Conservation (phyloP, 2,888 invertebrate genomes). For the Scaptodrosophila latifasciaeformis region DNA sequence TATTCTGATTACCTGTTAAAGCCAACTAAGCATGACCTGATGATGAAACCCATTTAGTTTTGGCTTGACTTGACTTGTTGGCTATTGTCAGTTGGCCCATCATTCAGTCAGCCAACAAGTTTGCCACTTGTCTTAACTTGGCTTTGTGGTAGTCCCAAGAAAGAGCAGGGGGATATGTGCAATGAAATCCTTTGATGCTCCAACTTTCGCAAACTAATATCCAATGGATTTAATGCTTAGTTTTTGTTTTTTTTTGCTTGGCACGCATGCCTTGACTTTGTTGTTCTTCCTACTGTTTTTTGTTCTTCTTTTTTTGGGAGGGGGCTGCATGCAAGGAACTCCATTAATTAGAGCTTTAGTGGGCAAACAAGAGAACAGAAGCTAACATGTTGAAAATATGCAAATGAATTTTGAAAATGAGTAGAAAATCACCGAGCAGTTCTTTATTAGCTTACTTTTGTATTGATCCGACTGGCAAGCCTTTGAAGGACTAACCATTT, state of each 20-base stretch:
- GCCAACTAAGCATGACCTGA: too few species aligned
- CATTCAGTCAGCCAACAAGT: slow-evolving; percentile 4
- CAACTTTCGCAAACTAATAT: slow-evolving; percentile 4
- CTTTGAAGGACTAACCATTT: too few species aligned
- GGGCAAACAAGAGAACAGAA: background rate
- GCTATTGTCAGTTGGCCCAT: background rate
- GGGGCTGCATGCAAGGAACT: slow-evolving; percentile 19
- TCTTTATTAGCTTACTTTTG: too few species aligned
- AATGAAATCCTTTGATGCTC: slow-evolving; percentile 4
- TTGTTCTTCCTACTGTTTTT: too few species aligned
- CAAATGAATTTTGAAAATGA: slow-evolving; percentile 25
- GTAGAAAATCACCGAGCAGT: too few species aligned
- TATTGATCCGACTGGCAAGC: too few species aligned
- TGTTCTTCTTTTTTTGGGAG: too few species aligned
- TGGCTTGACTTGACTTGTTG: background rate
- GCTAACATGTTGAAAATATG: slow-evolving; percentile 4
- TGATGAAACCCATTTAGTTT: too few species aligned
- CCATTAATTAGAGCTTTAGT: slow-evolving; percentile 13
- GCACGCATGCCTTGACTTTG: background rate
- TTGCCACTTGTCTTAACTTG: slow-evolving; percentile 14
- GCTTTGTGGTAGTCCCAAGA: background rate
- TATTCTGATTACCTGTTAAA: too few species aligned
- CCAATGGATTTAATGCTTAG: background rate
- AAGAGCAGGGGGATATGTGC: background rate
- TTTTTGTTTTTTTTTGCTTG: too few species aligned